These are phyloP conservation scores for Gallinago media DNA, from an alignment of 2,113 vertebrate species.

Conservation along the genomic window DNA sequence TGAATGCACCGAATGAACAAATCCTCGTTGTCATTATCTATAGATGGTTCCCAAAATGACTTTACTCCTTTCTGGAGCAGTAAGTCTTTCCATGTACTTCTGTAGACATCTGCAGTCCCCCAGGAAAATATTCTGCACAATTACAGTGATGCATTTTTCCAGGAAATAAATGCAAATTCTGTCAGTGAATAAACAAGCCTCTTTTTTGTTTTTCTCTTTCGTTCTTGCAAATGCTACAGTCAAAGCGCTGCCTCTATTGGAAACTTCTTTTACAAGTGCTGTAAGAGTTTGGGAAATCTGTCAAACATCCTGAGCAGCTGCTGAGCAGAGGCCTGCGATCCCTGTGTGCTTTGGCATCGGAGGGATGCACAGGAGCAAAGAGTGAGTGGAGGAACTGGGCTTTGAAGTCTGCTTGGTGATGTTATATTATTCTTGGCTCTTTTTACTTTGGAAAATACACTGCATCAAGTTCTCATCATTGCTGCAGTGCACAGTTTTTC, in stretches of 20 bases:
- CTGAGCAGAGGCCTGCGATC: constrained; percentile 55
- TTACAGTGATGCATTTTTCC: not conserved
- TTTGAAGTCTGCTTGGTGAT: constrained; percentile 86
- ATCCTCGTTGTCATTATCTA: not conserved
- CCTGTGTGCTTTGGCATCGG: constrained; percentile 79
- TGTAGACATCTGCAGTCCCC: not conserved
- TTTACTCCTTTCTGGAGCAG: not conserved
- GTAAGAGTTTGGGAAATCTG: constrained; percentile 73
- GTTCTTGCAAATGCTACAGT: not conserved
- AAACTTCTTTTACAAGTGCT: constrained; percentile 79
- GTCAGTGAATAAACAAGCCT: constrained; percentile 8
- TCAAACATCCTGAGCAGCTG: constrained; percentile 76
- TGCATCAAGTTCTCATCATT: constrained; percentile 75
- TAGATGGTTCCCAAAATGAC: not conserved
- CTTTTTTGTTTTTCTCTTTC: not conserved
- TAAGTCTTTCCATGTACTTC: not conserved
- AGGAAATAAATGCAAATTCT: constrained; percentile 9
- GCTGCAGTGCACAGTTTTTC: constrained; percentile 71
- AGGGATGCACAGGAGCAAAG: constrained; percentile 82
- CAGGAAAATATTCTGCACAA: not conserved
- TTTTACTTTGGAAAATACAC: constrained; percentile 82
- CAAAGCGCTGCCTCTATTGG: constrained; percentile 73
- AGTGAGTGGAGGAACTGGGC: constrained; percentile 56
- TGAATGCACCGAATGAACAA: not conserved
- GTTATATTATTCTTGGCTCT: constrained; percentile 89